Evolutionary conservation across 2,113 vertebrate species (phyloP), one percentile per base, ranked within the genome.

Genomic region (Cololabis saira): DNA sequence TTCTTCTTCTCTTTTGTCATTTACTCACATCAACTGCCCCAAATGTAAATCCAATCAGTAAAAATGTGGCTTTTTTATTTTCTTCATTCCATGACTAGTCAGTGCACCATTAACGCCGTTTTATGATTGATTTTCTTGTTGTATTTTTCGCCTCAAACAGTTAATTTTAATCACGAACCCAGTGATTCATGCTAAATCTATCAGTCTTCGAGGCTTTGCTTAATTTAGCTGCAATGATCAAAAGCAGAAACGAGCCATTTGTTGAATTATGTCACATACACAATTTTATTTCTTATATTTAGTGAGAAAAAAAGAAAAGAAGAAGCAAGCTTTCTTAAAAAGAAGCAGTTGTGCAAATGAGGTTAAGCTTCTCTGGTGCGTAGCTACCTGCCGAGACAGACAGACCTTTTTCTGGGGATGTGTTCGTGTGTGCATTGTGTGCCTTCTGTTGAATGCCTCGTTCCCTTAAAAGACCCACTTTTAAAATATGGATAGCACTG

Each of bases 351-450:
- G 21, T 48, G 21, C 43, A 48, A 62, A 33, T n/a, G 30, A 51
- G 75, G 55, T 47, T 53, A 49, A 42, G 50, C 19, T 57, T 42
- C 68, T 43, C 18, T 19, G 66, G 18, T 55, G 22, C 42, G 49
- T 53, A 56, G 43, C 48, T 67, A 51, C 30, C 72, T 67, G 27
- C 56, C 42, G 50, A 59, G 50, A 64, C 33, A 65, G 45, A 5
- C 22, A 11, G 6, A 37, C 33, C 30, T 45, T 13, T 60, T 2
- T 74, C 15, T 68, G 55, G 15, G n/a, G 5, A 12, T 5, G 17
- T 24, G 43, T 78, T 45, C 44, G 19, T 60, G 53, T 45, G 13
- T 49, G 27, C 33, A 27, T 69, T 49, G 44, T 53, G 33, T 27
- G 45, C 54, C 12, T 27, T 48, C 16, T 59, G 12, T 53, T 40